Evolutionary conservation across 2,113 vertebrate species (phyloP), one percentile per base, ranked within the genome.

Genomic region (Amia ocellicauda): DNA sequence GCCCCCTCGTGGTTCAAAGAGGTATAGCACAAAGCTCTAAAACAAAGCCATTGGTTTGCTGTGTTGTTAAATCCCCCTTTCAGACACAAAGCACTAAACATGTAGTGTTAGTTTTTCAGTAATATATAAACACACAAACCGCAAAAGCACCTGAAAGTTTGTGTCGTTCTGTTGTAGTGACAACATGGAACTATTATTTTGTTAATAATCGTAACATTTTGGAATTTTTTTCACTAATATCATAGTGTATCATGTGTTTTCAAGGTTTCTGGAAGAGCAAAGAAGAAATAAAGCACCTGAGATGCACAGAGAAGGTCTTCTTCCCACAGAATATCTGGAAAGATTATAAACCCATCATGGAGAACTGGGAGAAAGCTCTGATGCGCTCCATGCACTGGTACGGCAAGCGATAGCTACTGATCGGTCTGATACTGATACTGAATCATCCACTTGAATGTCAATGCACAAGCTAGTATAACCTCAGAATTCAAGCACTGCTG

Each of bases 231-330:
- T n/a, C n/a, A n/a, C n/a, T n/a, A n/a, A n/a, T n/a, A n/a, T n/a
- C 41, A 17, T 52, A 16, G 26, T 24, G 11, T 54, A 2, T 31
- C 17, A 8, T 49, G 20, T 42, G 80, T 42, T 59, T 74, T 69
- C 0, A 75, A 98, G 96, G 94, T 28, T 93, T 93, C 81, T 99
- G 96, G 96, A 84, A 69, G 63, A 89, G 75, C 72, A 90, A 84
- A 56, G 91, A 95, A 17, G 92, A 99, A 64, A 81, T 99, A 42
- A 94, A 92, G 80, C 91, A 85, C 28, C 81, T 99, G 31, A 91
- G 91, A 49, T 69, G 1, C 58, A 81, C 76, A 0, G 91, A 93
- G 42, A 45, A 70, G 2, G 64, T 90, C 43, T 99, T 95, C 80
- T 72, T 87, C 60, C 97, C 97, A 7, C 81, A 79, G 51, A 78